Conservation (phyloP, 2,888 invertebrate species). For the Minunthozetes semirufus region DNA sequence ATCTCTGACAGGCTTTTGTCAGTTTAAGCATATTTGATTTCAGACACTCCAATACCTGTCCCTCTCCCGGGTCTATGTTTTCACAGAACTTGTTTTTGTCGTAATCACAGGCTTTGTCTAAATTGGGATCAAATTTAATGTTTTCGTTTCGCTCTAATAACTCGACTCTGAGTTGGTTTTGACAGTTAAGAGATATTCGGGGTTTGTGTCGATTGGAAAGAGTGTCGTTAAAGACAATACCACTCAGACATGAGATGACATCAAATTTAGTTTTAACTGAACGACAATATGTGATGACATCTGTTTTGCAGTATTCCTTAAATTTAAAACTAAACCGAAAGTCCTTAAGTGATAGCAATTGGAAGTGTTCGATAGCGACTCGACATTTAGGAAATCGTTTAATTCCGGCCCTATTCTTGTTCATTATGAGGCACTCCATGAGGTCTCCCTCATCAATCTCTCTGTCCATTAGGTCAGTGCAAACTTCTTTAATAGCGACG, state of each 20-base stretch:
- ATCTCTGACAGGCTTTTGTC: conserved; percentile 64
- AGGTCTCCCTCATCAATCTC: conserved; percentile 71
- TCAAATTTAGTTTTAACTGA: conserved; percentile 53
- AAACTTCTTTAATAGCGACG: conserved; percentile 68
- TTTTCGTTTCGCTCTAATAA: conserved; percentile 79
- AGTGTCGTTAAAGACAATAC: conserved; percentile 81
- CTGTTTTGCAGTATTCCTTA: conserved; percentile 71
- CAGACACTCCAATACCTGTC: conserved; percentile 64
- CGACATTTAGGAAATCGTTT: conserved; percentile 71
- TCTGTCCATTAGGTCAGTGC: conserved; percentile 50
- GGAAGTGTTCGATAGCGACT: conserved; percentile 93
- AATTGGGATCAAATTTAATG: conserved; percentile 68
- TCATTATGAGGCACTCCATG: conserved; percentile 85
- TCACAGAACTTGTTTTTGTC: conserved; percentile 48
- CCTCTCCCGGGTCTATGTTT: conserved; percentile 47
- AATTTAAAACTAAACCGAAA: conserved; percentile 90
- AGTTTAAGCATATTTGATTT: conserved; percentile 57
- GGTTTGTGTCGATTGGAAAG: conserved; percentile 57
- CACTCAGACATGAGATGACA: conserved; percentile 79
- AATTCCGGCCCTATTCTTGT: conserved; percentile 79
- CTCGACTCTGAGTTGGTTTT: conserved; percentile 82
- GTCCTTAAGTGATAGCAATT: conserved; percentile 70
- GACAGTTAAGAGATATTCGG: conserved; percentile 75
- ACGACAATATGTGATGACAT: conserved; percentile 58
- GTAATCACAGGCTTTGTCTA: conserved; percentile 48